Base-by-base conservation (phyloP, 37 sponge, comb jelly and placozoan genomes). In the Haliclona indistincta region DNA sequence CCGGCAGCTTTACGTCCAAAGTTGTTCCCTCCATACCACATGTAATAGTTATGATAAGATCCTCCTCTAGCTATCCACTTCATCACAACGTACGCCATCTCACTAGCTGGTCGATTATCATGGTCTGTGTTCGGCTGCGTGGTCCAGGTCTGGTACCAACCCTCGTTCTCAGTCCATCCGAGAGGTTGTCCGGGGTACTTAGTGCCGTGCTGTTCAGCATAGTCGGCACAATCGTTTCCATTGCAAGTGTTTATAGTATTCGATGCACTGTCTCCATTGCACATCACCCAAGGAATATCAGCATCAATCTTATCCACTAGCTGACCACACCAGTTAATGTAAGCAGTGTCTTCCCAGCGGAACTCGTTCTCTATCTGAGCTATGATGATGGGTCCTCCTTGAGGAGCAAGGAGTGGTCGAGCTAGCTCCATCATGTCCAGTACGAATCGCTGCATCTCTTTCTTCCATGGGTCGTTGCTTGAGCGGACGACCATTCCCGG, bases 291-390 rank as follows among this genome's bases (percentile, higher is more conserved):
- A 23, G 86, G 86, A 8, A 78, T 85, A 19, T 44, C 86, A 2
- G 64, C n/a, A n/a, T 69, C 20, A 38, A 71, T 62, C 34, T 23
- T 10, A 6, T 55, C 44, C 2, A 54, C 79, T 38, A 85, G 29
- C 19, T 70, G 30, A 29, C 86, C 86, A 41, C 86, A 85, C 86
- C 86, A 85, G 23, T 68, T 36, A 10, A 85, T 38, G 49, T 85
- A 85, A 1, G 53, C 64, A 17, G 34, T 10, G 43, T 85, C 78
- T 35, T 62, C 51, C 54, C 56, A 25, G 37, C 35, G 66, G 43
- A 56, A 78, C 67, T 85, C 86, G 43, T 85, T 85, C 73, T 85
- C 86, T 33, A 85, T 78, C 56, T 85, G 86, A 23, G 79, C 79
- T 32, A 85, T n/a, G 33, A 85, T 56, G 17, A 85, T 63, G 8